Conservation (phyloP, 2,113 vertebrate species). For the Rhabdomys dilectus region DNA sequence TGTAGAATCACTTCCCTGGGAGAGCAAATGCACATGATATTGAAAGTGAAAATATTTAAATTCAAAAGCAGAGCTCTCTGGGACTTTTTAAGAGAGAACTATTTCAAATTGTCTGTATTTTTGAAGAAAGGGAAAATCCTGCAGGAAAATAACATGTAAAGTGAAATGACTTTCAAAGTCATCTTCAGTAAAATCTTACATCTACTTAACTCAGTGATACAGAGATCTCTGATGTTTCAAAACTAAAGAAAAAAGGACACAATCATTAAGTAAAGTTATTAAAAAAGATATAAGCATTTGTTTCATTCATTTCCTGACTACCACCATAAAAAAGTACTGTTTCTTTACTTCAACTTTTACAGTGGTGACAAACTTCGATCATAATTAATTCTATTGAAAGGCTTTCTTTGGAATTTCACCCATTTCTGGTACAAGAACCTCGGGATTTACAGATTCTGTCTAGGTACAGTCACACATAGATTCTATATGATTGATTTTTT, state of each 20-base stretch:
- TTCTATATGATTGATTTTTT: slow-evolving; percentile 9
- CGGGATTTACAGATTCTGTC: neutral
- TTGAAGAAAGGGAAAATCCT: neutral
- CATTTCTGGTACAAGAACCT: neutral
- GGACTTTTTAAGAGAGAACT: neutral
- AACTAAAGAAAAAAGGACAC: neutral
- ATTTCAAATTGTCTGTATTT: neutral
- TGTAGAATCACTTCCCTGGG: slow-evolving; percentile 76
- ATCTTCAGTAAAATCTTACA: neutral
- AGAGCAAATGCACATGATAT: slow-evolving; percentile 73
- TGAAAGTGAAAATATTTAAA: slow-evolving; percentile 82
- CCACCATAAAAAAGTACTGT: neutral
- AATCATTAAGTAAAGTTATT: neutral
- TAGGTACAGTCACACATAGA: neutral
- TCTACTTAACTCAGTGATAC: neutral
- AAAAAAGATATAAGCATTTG: neutral
- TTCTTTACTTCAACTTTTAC: neutral
- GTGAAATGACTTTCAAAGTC: neutral
- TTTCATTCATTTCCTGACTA: slow-evolving; percentile 14
- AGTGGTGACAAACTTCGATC: neutral
- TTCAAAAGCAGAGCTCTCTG: slow-evolving; percentile 23
- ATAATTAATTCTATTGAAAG: neutral
- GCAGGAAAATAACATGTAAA: slow-evolving; percentile 8
- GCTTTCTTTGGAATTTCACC: slow-evolving; percentile 13
- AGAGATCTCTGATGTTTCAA: neutral